Percentiles rank a stretch among this genome's conserved stretches.
Evolutionary conservation across 2,797 vertebrate species (phyloP).

Genomic region (Acanthurus tractus): DNA sequence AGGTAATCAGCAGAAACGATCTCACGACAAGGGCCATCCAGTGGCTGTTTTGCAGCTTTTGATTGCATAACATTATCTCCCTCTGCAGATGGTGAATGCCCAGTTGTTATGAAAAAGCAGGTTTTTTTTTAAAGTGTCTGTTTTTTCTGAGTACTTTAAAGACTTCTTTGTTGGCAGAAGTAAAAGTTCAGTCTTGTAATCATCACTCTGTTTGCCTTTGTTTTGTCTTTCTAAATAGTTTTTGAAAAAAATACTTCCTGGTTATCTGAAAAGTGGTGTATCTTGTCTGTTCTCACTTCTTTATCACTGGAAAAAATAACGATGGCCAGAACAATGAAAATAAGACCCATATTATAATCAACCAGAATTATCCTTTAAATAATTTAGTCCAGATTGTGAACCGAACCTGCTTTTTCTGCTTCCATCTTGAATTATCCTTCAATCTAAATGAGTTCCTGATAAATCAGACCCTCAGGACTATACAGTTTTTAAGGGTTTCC

Average conservation of each 20-base stretch:
- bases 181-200: neutral
- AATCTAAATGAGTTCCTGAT: slow-evolving; percentile 1
- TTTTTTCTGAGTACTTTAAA: neutral
- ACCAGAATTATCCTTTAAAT: neutral
- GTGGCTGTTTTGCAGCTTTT: neutral
- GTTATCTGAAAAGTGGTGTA: neutral
- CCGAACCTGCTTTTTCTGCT: neutral
- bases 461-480: neutral
- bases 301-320: neutral
- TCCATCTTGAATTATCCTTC: neutral
- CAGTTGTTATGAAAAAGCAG: neutral
- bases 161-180: neutral
- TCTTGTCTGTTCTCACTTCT: neutral
- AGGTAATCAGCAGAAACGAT: neutral
- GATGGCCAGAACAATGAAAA: neutral
- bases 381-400: slow-evolving; percentile 10
- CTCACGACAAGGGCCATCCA: too few species aligned
- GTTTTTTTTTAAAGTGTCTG: neutral
- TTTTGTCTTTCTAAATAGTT: neutral
- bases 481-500: slow-evolving; percentile 6
- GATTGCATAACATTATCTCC: neutral
- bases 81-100: too few species aligned
- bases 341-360: neutral
- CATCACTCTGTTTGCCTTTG: neutral
- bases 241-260: too few species aligned